Conservation (phyloP, 2,113 vertebrate genomes). For the Phalacrocorax brasilianus region DNA sequence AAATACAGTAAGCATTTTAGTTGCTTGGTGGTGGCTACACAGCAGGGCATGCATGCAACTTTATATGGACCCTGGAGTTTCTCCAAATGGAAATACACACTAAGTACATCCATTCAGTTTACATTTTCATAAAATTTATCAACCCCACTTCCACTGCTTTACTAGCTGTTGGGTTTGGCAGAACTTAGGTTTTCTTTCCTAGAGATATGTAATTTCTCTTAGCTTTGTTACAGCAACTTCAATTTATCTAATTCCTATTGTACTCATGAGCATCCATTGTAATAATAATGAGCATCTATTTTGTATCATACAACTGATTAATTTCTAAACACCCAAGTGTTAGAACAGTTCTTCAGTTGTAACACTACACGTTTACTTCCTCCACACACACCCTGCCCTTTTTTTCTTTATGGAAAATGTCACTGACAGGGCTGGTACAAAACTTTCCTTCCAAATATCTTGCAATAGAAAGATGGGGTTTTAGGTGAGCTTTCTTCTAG, state of each 20-base stretch:
- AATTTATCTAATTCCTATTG: neutral
- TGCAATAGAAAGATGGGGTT: neutral
- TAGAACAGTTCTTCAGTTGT: neutral
- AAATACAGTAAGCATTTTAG: neutral
- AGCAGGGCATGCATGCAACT: neutral
- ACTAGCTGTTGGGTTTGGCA: neutral
- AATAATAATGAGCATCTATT: neutral
- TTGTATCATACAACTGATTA: neutral
- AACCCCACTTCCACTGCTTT: neutral
- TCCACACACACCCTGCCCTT: accelerated
- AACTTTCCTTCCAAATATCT: neutral
- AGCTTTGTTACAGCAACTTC: neutral
- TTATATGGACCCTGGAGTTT: neutral
- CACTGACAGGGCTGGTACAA: neutral
- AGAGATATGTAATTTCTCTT: neutral
- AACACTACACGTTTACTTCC: neutral
- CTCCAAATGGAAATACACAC: neutral
- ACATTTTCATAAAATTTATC: neutral
- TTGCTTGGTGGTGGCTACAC: neutral
- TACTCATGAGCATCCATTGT: neutral
- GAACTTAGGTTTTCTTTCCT: neutral
- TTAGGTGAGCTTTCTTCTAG: neutral
- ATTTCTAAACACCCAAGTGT: neutral
- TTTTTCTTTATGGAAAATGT: neutral
- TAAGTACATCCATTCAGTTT: neutral